These are phyloP conservation scores for Ophion costatus DNA, from an alignment of 2,888 invertebrate species.

Conservation along the genomic window DNA sequence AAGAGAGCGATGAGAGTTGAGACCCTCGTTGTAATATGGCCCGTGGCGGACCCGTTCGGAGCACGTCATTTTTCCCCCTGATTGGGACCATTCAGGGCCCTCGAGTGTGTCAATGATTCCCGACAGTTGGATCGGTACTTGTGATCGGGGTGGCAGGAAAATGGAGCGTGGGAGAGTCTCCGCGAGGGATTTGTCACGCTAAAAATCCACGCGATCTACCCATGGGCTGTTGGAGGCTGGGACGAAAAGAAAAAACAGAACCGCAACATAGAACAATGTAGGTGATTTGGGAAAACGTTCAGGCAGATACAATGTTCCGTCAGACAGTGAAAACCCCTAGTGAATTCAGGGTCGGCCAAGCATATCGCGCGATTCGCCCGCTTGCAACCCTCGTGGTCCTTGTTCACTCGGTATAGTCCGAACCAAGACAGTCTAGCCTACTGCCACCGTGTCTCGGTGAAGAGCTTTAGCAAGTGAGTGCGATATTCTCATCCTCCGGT, in stretches of 20 bases:
- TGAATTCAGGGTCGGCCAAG: conserved; percentile 43
- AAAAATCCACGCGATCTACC: background rate
- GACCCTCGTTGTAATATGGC: conserved; percentile 36
- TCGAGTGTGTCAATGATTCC: conserved; percentile 74
- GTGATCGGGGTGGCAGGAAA: background rate
- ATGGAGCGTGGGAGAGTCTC: conserved; percentile 73
- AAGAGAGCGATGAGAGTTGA: conserved; percentile 17
- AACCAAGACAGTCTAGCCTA: conserved; percentile 24
- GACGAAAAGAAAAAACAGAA: conserved; percentile 26
- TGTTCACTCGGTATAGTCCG: conserved; percentile 37
- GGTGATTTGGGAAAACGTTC: background rate
- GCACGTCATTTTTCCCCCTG: conserved; percentile 72
- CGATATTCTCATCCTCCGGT: conserved; percentile 36
- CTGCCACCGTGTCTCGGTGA: conserved; percentile 47
- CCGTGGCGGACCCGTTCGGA: conserved; percentile 67
- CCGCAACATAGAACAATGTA: conserved; percentile 47
- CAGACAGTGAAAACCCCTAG: conserved; percentile 13
- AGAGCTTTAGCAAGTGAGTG: conserved; percentile 2
- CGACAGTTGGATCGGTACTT: conserved; percentile 53
- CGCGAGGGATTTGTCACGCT: conserved; percentile 16
- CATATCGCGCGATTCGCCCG: conserved; percentile 62
- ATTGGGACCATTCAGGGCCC: conserved; percentile 80
- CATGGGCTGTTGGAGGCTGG: background rate
- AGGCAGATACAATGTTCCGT: background rate
- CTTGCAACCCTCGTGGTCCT: conserved; percentile 55